Evolutionary conservation across 2,888 invertebrate species (phyloP), one percentile per base, ranked within the genome.

Genomic region (Lasioglossum calceatum): DNA sequence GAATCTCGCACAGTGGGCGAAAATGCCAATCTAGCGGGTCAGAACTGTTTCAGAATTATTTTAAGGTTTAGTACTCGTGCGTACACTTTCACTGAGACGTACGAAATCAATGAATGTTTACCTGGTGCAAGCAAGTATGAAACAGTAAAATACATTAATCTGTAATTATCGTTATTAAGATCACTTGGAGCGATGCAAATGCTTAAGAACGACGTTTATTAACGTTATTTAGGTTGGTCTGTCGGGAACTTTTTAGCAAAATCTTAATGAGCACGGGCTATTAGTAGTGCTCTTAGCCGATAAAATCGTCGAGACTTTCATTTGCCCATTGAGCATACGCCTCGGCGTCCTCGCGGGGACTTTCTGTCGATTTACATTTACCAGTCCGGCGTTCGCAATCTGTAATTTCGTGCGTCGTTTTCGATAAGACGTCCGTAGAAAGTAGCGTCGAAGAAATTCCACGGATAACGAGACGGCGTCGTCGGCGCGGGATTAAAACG

Each of bases 351-450:
- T 14, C 32, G 64, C 64, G 64, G 2, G 64, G 16, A 64, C 64
- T 64, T 64, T 64, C 64, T 32, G 64, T 32, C 64, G 64, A 64
- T 67, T 67, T 67, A 67, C 67, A 67, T 67, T 67, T 67, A 67
- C 36, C 67, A 36, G 67, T 23, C 1, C 10, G n/a, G 8, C 67
- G 67, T 67, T 36, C 36, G 36, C 32, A 19, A 67, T 36, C 8
- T 23, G 36, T 23, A 67, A 67, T 67, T 67, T 67, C 67, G 67
- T 36, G 36, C 67, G 10, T 67, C 67, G 67, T 36, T 67, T 36
- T 23, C 64, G 64, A 64, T 64, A 64, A 67, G 23, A 10, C 3
- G 19, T 23, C 14, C 67, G 67, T 67, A 67, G 67, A 67, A 67
- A 67, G 67, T 67, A 67, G 67, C 72, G 71, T 44, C 14, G 27